phyloP scores from a whole-genome alignment of 2,113 vertebrate species.

The Menura novaehollandiae region DNA sequence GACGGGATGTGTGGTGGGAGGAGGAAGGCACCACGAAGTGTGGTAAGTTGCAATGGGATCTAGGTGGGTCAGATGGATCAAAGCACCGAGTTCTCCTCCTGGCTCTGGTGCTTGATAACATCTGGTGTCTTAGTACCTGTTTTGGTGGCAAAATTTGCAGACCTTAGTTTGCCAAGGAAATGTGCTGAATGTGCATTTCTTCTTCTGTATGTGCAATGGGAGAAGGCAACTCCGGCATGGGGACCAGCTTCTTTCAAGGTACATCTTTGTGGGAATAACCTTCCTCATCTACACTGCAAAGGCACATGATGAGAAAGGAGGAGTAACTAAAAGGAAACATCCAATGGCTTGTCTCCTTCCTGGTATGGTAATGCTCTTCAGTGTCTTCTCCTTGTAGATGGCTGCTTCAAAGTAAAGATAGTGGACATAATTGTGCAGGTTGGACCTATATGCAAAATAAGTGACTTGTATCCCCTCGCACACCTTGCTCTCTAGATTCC shows the following conservation, averaged over 20 bases:
- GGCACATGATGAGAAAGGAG: background rate
- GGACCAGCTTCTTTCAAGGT: background rate
- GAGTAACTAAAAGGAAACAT: background rate
- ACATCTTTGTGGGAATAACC: background rate
- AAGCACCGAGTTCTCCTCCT: background rate
- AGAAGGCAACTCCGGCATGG: background rate
- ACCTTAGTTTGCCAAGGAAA: background rate
- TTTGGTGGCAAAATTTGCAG: background rate
- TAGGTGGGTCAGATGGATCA: background rate
- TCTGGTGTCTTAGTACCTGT: background rate
- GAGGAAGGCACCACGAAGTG: background rate
- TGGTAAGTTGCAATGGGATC: background rate
- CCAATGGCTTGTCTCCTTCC: background rate
- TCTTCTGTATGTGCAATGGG: background rate
- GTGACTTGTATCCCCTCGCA: background rate
- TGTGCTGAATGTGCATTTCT: background rate
- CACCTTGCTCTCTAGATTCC: background rate
- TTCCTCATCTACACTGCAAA: background rate
- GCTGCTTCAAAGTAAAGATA: background rate
- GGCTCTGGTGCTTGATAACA: background rate
- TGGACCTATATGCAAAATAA: background rate
- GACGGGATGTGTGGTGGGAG: background rate
- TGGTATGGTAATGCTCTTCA: background rate
- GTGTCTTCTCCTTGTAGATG: background rate
- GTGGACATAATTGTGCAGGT: background rate